A percentile compares a stretch with the other conserved stretches of the same genome.
These are phyloP conservation scores for Stictonetta naevosa DNA, from an alignment of 2,113 vertebrate genomes.

Conservation along the genomic window DNA sequence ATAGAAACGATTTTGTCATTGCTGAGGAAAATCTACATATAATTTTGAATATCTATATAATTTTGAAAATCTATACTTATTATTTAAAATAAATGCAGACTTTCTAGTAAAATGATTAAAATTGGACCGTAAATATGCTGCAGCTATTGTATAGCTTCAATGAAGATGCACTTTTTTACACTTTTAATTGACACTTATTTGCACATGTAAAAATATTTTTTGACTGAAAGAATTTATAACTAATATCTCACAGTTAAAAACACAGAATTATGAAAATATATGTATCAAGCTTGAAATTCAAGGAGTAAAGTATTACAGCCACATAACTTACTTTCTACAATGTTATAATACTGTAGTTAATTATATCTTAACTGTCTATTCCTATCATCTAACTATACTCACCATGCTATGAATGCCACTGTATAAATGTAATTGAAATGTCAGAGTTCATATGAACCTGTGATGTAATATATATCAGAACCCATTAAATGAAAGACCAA, in stretches of 20 bases:
- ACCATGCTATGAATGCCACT: neutral
- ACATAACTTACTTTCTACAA: neutral
- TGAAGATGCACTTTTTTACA: neutral
- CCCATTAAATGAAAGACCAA: neutral
- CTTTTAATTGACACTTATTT: neutral
- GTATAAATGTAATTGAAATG: slow-evolving; percentile 22
- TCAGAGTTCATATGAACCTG: slow-evolving; percentile 24
- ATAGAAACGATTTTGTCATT: neutral
- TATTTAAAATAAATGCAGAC: neutral
- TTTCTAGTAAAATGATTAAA: neutral
- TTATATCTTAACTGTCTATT: neutral
- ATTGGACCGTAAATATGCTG: neutral
- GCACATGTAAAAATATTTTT: neutral
- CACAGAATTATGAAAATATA: neutral
- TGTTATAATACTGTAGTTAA: neutral
- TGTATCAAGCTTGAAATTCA: neutral
- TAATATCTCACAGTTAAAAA: neutral
- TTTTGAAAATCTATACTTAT: neutral
- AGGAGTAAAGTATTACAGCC: neutral
- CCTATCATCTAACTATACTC: neutral
- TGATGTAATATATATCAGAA: neutral
- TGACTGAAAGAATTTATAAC: neutral
- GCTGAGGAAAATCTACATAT: neutral
- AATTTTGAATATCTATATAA: slow-evolving; percentile 19
- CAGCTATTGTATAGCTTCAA: neutral